These are phyloP conservation scores for Liolophura sinensis DNA, from an alignment of 1,140 invertebrate species.

Conservation along the genomic window DNA sequence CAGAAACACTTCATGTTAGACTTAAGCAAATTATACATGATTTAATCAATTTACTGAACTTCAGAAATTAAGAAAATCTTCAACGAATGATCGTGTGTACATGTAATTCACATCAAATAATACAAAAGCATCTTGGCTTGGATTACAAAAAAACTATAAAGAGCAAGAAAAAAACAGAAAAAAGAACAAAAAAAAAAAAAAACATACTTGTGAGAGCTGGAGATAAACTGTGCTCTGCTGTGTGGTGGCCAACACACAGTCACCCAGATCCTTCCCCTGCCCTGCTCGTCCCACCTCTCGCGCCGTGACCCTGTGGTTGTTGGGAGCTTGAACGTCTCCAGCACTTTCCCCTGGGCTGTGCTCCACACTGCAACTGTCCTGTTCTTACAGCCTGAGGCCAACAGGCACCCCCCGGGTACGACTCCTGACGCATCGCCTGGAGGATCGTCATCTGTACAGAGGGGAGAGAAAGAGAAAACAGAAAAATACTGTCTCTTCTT, in stretches of 20 bases:
- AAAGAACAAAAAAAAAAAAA: conserved; percentile 52
- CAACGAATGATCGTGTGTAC: too few relatives aligned
- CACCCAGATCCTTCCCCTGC: conserved; percentile 49
- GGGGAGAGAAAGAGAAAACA: too few relatives aligned
- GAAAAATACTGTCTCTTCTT: too few relatives aligned
- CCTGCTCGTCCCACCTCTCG: conserved; percentile 21
- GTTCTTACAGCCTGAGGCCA: conserved; percentile 45
- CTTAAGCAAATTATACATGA: too few relatives aligned
- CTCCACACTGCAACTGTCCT: conserved; percentile 47
- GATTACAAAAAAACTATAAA: too few relatives aligned
- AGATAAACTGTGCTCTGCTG: conserved; percentile 26
- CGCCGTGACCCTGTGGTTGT: conserved; percentile 17
- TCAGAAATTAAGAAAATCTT: too few relatives aligned
- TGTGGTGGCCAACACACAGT: conserved; percentile 63
- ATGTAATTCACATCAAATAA: too few relatives aligned
- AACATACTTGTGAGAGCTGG: conserved; percentile 36
- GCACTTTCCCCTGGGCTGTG: conserved; percentile 26
- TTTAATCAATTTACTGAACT: too few relatives aligned
- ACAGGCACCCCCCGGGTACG: conserved; percentile 16
- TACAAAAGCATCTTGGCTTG: too few relatives aligned
- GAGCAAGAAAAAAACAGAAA: conserved; percentile 29
- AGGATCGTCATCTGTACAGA: too few relatives aligned
- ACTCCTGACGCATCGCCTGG: too few relatives aligned
- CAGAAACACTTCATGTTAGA: too few relatives aligned
- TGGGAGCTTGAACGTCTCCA: conserved; percentile 35